Evolutionary conservation across 1,140 invertebrate species (phyloP).

Genomic region (Dendroctonus valens): DNA sequence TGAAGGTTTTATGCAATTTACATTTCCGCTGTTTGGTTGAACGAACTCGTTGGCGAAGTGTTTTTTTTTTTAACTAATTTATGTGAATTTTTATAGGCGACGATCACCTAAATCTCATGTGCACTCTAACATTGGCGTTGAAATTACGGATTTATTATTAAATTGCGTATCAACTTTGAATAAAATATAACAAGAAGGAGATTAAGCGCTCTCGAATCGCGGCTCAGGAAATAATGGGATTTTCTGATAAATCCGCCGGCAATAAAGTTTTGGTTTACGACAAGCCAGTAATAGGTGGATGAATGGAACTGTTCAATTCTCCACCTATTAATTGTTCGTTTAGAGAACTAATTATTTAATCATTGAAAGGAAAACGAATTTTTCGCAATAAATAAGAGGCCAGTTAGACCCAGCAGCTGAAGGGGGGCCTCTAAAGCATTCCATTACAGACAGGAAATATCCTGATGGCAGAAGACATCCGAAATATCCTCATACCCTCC

Average conservation of each 20-base stretch:
- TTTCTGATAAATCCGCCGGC: constrained; percentile 14
- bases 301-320: not conserved
- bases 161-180: constrained; percentile 29
- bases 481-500: not conserved
- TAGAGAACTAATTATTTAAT: too few species aligned
- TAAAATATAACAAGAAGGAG: constrained; percentile 25
- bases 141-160: constrained; percentile 29
- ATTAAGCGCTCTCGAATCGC: constrained; percentile 14
- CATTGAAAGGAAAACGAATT: too few species aligned
- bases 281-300: constrained; percentile 4
- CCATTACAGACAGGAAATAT: too few species aligned
- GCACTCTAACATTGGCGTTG: constrained; percentile 19
- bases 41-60: too few species aligned
- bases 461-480: too few species aligned
- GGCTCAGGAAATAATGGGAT: constrained; percentile 27
- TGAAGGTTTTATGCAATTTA: too few species aligned
- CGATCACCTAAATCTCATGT: constrained; percentile 24
- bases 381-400: too few species aligned
- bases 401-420: too few species aligned
- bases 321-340: too few species aligned
- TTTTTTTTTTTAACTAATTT: not conserved
- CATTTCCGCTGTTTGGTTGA: too few species aligned
- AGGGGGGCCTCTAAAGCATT: too few species aligned
- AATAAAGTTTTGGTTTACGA: constrained; percentile 17
- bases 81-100: too few species aligned